Evolutionary conservation across 37 sponge, comb jelly and placozoan genomes (phyloP).

Genomic region (Petrosia ficiformis): DNA sequence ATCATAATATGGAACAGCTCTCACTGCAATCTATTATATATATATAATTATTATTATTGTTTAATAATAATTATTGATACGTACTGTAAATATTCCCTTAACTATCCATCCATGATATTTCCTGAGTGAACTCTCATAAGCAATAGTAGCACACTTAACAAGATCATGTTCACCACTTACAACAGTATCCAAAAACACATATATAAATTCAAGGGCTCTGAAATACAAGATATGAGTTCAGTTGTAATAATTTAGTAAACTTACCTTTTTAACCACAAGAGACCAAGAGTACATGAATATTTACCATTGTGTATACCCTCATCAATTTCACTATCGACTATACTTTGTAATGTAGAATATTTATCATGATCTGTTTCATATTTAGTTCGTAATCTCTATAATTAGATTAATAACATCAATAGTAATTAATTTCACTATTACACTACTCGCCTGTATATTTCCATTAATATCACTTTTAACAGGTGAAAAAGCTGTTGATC

Average conservation of each 20-base stretch:
- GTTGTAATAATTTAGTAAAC: neutral
- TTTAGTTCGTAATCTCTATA: conserved; percentile 56
- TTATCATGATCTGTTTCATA: conserved; percentile 34
- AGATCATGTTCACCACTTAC: conserved; percentile 62
- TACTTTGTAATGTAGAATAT: conserved; percentile 53
- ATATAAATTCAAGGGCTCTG: conserved; percentile 80
- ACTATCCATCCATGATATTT: conserved; percentile 81
- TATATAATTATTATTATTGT: neutral
- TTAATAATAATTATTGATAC: neutral
- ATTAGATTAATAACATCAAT: neutral
- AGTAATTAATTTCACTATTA: neutral
- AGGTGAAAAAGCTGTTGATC: conserved; percentile 61
- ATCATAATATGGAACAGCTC: conserved; percentile 68
- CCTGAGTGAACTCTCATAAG: conserved; percentile 66
- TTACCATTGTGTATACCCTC: conserved; percentile 44
- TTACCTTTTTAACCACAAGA: conserved; percentile 86
- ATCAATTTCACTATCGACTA: conserved; percentile 74
- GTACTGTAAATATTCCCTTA: conserved; percentile 65
- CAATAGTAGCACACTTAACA: conserved; percentile 63
- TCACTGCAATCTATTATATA: conserved; percentile 57
- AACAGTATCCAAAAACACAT: conserved; percentile 57
- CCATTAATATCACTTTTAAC: conserved; percentile 82
- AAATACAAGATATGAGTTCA: neutral
- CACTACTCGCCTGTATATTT: conserved; percentile 47
- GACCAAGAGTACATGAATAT: conserved; percentile 68